These are phyloP conservation scores for Halcyon badia DNA, from an alignment of 2,797 vertebrate genomes.

Conservation along the genomic window DNA sequence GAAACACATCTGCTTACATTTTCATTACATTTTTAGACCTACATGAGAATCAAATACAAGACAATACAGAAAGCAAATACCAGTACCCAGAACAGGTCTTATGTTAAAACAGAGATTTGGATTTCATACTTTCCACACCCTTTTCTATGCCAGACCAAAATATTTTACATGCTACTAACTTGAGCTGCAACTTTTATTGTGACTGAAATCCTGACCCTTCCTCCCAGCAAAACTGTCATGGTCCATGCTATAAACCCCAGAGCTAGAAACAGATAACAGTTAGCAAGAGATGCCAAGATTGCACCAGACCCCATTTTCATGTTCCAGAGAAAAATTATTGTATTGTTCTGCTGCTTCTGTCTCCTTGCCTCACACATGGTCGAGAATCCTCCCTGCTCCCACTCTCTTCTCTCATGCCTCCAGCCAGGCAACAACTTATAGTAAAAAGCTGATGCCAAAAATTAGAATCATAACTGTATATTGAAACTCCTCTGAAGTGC, in stretches of 20 bases:
- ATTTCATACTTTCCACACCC: neutral
- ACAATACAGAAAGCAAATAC: neutral
- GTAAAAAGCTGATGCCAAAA: constrained; percentile 58
- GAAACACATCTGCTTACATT: neutral
- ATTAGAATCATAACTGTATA: constrained; percentile 40
- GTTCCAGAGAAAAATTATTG: neutral
- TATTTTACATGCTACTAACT: neutral
- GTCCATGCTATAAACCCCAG: neutral
- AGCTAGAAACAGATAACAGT: neutral
- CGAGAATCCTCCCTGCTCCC: constrained; percentile 6
- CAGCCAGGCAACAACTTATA: constrained; percentile 51
- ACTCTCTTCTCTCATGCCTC: constrained; percentile 61
- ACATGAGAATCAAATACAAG: neutral
- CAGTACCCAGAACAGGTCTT: neutral
- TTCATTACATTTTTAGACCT: neutral
- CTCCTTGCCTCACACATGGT: constrained; percentile 14
- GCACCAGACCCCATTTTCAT: neutral
- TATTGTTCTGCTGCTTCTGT: constrained; percentile 10
- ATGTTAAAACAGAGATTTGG: neutral
- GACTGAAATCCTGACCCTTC: neutral
- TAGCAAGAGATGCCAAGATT: neutral
- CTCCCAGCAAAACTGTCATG: neutral
- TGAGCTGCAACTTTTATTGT: neutral
- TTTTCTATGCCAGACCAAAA: neutral
- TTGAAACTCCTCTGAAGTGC: constrained; percentile 40